Percentiles rank a stretch among this genome's conserved stretches.
Conservation (phyloP, 2,113 vertebrate genomes). For the Pan paniscus region DNA sequence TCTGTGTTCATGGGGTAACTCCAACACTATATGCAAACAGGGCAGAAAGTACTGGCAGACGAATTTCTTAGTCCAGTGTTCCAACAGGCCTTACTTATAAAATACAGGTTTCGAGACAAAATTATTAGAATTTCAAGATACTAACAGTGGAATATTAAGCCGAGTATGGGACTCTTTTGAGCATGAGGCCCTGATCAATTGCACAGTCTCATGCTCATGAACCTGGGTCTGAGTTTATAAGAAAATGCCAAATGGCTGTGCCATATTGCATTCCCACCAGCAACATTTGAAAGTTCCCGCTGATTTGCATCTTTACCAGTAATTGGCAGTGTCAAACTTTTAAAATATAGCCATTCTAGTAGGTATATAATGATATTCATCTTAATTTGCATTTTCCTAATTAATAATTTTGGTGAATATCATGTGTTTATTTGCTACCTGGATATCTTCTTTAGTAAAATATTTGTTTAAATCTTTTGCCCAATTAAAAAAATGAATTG, state of each 20-base stretch:
- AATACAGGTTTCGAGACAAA: neutral
- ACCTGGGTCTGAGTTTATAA: neutral
- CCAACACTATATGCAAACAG: neutral
- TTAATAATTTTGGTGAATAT: neutral
- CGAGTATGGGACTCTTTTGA: neutral
- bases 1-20: neutral
- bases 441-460: neutral
- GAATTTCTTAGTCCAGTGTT: neutral
- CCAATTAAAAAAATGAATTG: neutral
- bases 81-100: neutral
- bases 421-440: neutral
- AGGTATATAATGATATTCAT: neutral
- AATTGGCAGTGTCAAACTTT: neutral
- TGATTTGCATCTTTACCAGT: neutral
- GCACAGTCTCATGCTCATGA: neutral
- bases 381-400: neutral
- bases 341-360: neutral
- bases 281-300: neutral
- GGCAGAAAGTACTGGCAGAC: neutral
- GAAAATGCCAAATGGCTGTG: neutral
- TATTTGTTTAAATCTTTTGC: neutral
- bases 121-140: neutral
- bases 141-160: neutral
- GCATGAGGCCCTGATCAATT: neutral
- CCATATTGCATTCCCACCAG: neutral